Evolutionary conservation across 1,140 invertebrate genomes (phyloP).

Genomic region (Dendroctonus valens): DNA sequence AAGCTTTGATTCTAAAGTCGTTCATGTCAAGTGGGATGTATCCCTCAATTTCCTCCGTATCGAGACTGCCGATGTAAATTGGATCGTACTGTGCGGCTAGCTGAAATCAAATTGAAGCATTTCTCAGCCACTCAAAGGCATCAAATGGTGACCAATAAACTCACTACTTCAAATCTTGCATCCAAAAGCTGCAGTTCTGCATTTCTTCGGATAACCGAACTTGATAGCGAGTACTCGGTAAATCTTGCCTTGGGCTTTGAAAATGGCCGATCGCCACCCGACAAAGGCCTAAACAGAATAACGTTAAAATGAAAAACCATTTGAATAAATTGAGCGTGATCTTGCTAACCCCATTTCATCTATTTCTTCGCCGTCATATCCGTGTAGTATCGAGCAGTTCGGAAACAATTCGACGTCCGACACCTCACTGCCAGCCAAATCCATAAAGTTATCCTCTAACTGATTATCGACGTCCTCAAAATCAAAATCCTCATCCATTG

Average conservation of each 20-base stretch:
- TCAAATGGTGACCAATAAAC: not conserved
- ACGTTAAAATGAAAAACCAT: not conserved
- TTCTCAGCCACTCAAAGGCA: not conserved
- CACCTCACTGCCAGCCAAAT: slow-evolving; percentile 66
- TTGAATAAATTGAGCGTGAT: not conserved
- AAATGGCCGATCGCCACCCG: slow-evolving; percentile 53
- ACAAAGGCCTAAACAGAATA: slow-evolving; percentile 39
- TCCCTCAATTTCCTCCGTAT: slow-evolving; percentile 88
- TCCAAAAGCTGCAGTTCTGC: slow-evolving; percentile 81
- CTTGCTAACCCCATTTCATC: slow-evolving; percentile 50
- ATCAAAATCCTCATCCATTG: slow-evolving; percentile 90
- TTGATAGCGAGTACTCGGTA: slow-evolving; percentile 93
- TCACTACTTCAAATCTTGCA: slow-evolving; percentile 87
- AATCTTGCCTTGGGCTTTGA: slow-evolving; percentile 80
- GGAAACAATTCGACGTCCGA: slow-evolving; percentile 49
- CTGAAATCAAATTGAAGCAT: slow-evolving; percentile 3
- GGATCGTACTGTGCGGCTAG: slow-evolving; percentile 87
- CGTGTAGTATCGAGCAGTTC: too few relatives aligned
- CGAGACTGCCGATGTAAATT: slow-evolving; percentile 83
- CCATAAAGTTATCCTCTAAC: slow-evolving; percentile 89
- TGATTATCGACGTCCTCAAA: slow-evolving; percentile 79
- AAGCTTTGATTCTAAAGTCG: slow-evolving; percentile 63
- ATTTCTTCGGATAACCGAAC: slow-evolving; percentile 85
- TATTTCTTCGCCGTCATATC: slow-evolving; percentile 52
- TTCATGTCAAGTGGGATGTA: slow-evolving; percentile 53